Percentiles rank a stretch among this genome's conserved stretches.
These are phyloP conservation scores for crab-eating macaque (Macaca fascicularis) DNA, from an alignment of 2,113 vertebrate species.

Conservation along the genomic window DNA sequence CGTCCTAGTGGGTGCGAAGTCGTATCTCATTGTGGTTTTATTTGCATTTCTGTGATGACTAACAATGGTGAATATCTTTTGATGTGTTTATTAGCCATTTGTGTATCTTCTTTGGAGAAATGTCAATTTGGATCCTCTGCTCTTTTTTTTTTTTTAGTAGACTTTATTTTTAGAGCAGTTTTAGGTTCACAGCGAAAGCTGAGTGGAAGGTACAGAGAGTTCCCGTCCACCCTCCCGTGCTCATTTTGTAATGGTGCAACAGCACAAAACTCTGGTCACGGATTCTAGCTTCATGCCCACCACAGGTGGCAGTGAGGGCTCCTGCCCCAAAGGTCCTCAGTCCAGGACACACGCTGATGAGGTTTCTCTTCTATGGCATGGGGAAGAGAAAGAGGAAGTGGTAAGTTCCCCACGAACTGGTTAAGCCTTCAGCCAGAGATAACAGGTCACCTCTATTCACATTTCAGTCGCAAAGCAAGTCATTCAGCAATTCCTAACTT, in stretches of 20 bases:
- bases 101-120: not conserved
- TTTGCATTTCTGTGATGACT: not conserved
- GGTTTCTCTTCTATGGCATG: too few relatives aligned
- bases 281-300: not conserved
- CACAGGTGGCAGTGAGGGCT: rapidly evolving
- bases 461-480: not conserved
- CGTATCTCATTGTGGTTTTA: not conserved
- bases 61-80: not conserved
- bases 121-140: not conserved
- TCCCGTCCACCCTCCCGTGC: not conserved
- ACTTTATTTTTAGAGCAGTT: not conserved
- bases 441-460: not conserved
- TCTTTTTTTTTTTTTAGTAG: not conserved
- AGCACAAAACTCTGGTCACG: too few relatives aligned
- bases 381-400: not conserved
- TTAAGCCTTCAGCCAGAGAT: not conserved
- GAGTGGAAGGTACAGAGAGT: not conserved
- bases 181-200: not conserved
- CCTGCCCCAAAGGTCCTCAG: not conserved
- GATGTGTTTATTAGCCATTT: not conserved
- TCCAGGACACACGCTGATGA: not conserved
- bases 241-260: not conserved
- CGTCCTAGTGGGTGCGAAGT: not conserved
- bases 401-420: not conserved
- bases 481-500: not conserved